Percentiles rank a stretch among this genome's conserved stretches.
Evolutionary conservation across 2,888 invertebrate genomes (phyloP).

Genomic region (Hemithea aestivaria): DNA sequence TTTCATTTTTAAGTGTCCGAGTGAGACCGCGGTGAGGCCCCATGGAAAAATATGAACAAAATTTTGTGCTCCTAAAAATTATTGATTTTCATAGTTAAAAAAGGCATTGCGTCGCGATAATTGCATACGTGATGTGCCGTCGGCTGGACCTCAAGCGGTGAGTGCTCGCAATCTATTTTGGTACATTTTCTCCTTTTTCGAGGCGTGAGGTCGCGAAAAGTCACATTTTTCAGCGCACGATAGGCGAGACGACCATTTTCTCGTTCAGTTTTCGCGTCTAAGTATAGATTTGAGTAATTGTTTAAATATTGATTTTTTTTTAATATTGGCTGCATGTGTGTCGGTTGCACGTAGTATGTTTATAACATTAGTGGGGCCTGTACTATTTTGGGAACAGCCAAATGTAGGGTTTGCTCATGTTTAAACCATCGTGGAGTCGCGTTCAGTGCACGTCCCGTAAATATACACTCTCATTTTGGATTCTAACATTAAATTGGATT

Average conservation of each 20-base stretch:
- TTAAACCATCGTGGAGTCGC: constrained; percentile 48
- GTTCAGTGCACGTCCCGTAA: constrained; percentile 32
- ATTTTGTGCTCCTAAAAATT: constrained; percentile 71
- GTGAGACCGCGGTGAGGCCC: constrained; percentile 58
- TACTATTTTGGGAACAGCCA: constrained; percentile 74
- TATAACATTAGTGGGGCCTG: constrained; percentile 75
- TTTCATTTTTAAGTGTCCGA: constrained; percentile 72
- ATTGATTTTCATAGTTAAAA: constrained; percentile 76
- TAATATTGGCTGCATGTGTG: constrained; percentile 51
- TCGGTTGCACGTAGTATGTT: constrained; percentile 52
- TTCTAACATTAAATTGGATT: no score
- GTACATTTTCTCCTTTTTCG: constrained; percentile 52
- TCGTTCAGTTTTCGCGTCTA: constrained; percentile 28
- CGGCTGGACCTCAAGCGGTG: constrained; percentile 43
- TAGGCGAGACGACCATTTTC: constrained; percentile 56
- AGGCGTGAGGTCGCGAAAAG: constrained; percentile 55
- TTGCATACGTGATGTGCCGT: constrained; percentile 61
- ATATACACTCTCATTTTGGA: constrained; percentile 15
- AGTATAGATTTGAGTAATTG: constrained; percentile 39
- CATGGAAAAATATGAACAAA: constrained; percentile 74
- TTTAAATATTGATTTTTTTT: constrained; percentile 70
- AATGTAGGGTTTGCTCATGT: constrained; percentile 64
- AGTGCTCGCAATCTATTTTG: constrained; percentile 58
- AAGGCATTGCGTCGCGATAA: constrained; percentile 54
- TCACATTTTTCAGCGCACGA: constrained; percentile 65